Percentiles rank a stretch among this genome's conserved stretches.
Evolutionary conservation across 2,113 vertebrate genomes (phyloP).

Genomic region (Mesitornis unicolor): DNA sequence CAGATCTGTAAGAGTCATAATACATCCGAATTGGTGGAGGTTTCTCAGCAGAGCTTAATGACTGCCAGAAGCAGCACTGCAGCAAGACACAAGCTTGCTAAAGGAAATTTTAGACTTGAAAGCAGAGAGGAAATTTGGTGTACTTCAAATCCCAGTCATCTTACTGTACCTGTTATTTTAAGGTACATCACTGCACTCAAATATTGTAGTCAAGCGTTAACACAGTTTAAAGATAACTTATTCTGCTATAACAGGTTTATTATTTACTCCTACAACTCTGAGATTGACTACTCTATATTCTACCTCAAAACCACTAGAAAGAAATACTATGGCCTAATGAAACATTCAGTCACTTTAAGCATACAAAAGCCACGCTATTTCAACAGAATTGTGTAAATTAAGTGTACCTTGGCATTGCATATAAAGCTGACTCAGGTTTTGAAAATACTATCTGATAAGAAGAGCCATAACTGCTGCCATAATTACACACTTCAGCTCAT

Average conservation of each 20-base stretch:
- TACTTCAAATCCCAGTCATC: not conserved
- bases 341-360: not conserved
- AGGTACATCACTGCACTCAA: not conserved
- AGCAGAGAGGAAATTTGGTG: not conserved
- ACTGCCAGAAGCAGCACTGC: not conserved
- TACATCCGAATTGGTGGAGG: not conserved
- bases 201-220: not conserved
- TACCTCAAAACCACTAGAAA: not conserved
- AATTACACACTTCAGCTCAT: not conserved
- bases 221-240: not conserved
- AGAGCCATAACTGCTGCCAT: not conserved
- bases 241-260: not conserved
- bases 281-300: not conserved
- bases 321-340: not conserved
- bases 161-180: not conserved
- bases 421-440: not conserved
- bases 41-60: not conserved
- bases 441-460: not conserved
- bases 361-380: not conserved
- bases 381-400: not conserved
- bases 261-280: not conserved
- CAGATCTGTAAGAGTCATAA: not conserved
- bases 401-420: not conserved
- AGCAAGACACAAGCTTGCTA: not conserved
- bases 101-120: not conserved